These are phyloP conservation scores for Ectobius pallidus DNA, from an alignment of 2,888 invertebrate genomes.

Conservation along the genomic window DNA sequence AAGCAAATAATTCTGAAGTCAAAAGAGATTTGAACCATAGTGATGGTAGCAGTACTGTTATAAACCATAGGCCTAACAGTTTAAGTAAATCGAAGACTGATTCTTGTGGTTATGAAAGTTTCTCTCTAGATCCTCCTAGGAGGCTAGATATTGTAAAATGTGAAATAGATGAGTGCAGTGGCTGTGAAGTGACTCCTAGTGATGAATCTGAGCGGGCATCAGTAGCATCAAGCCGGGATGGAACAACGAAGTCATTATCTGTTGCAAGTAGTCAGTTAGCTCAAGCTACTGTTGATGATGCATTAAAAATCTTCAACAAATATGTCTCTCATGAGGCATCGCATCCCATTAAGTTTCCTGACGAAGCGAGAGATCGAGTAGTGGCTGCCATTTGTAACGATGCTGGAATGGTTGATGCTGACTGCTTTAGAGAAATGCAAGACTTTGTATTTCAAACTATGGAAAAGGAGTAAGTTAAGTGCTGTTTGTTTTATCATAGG, in stretches of 20 bases:
- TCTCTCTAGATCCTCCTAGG: not conserved
- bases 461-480: constrained; percentile 68
- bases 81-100: not conserved
- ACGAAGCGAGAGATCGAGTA: constrained; percentile 63
- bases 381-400: constrained; percentile 71
- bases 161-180: not conserved
- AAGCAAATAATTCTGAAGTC: not conserved
- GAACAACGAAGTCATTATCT: not conserved
- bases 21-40: not conserved
- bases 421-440: constrained; percentile 77
- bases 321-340: constrained; percentile 75
- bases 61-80: not conserved
- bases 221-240: not conserved
- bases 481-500: no score
- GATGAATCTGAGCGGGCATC: constrained; percentile 6
- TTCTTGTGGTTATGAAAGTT: not conserved
- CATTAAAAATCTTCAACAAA: constrained; percentile 75
- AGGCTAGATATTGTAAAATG: not conserved
- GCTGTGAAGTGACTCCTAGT: not conserved
- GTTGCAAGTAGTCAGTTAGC: not conserved
- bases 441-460: constrained; percentile 70
- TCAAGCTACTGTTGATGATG: constrained; percentile 58
- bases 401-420: constrained; percentile 68
- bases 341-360: constrained; percentile 64
- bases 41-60: not conserved